Evolutionary conservation across 2,797 vertebrate species (phyloP).

Genomic region (Rhinoraja longicauda): DNA sequence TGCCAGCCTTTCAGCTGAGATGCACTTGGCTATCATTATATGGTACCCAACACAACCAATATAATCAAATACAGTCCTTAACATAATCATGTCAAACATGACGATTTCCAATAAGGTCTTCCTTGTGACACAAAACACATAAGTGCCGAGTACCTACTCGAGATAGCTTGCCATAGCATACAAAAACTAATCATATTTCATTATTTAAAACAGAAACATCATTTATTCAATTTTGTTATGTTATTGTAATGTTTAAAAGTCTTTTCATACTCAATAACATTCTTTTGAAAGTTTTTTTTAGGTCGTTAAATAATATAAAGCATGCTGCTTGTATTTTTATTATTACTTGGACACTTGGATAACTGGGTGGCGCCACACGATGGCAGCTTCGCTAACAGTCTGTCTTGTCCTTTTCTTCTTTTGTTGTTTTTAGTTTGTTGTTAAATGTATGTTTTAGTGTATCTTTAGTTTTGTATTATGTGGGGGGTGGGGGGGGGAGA

Average conservation of each 20-base stretch:
- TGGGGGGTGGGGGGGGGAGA: too few relatives aligned
- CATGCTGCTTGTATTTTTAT: background rate
- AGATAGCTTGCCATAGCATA: background rate
- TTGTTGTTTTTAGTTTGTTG: too few relatives aligned
- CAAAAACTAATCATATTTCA: background rate
- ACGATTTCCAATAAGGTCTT: conserved; percentile 32
- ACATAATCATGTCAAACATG: background rate
- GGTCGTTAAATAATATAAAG: background rate
- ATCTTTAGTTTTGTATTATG: too few relatives aligned
- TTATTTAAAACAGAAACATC: background rate
- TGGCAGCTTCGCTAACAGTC: too few relatives aligned
- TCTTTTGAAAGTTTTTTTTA: background rate
- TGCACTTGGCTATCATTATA: background rate
- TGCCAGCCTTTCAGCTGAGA: background rate
- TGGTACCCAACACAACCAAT: conserved; percentile 1
- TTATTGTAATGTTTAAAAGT: background rate
- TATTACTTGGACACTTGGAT: too few relatives aligned
- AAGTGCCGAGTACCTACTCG: background rate
- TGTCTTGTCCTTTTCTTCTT: too few relatives aligned
- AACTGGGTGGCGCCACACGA: too few relatives aligned
- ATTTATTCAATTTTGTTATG: background rate
- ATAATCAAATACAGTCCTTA: background rate
- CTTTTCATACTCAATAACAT: background rate
- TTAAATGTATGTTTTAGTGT: too few relatives aligned
- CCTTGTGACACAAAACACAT: background rate